phyloP scores from a whole-genome alignment of 2,888 invertebrate genomes.

The Drosophila pegasa region DNA sequence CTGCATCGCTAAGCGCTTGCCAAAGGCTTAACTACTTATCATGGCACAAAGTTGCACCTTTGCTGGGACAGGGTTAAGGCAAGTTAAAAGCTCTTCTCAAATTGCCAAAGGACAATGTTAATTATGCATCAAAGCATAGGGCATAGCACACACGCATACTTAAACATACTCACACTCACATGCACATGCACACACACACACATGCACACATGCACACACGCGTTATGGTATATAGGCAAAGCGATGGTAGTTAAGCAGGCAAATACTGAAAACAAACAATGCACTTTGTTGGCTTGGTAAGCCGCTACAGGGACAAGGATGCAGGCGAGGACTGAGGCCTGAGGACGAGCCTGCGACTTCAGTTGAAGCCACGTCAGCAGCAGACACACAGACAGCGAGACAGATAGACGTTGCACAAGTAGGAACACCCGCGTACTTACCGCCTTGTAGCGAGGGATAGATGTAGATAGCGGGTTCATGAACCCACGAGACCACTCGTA shows the following conservation, averaged over 20 bases:
- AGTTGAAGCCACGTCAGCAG: slow-evolving; percentile 52
- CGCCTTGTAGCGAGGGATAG: slow-evolving; percentile 91
- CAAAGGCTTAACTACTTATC: slow-evolving; percentile 47
- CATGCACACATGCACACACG: slow-evolving; percentile 11
- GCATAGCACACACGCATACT: slow-evolving; percentile 29
- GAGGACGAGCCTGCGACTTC: slow-evolving; percentile 41
- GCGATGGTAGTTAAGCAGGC: slow-evolving; percentile 70
- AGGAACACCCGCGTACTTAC: slow-evolving; percentile 85
- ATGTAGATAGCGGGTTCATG: slow-evolving; percentile 91
- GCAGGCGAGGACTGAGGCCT: slow-evolving; percentile 47
- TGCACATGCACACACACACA: neutral
- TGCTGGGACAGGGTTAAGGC: slow-evolving; percentile 54
- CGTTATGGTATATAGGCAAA: slow-evolving; percentile 7
- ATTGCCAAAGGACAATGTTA: slow-evolving; percentile 79
- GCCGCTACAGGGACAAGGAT: slow-evolving; percentile 70
- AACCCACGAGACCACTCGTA: slow-evolving; percentile 90
- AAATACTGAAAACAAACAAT: slow-evolving; percentile 78
- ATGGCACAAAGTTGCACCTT: slow-evolving; percentile 46
- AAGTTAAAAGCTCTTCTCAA: slow-evolving; percentile 66
- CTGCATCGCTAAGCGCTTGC: slow-evolving; percentile 27
- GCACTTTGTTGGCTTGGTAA: slow-evolving; percentile 79
- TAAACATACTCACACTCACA: slow-evolving; percentile 1
- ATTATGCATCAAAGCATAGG: slow-evolving; percentile 75
- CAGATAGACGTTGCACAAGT: slow-evolving; percentile 51
- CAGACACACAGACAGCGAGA: slow-evolving; percentile 45